Base-by-base conservation (phyloP, 2,113 vertebrate species). In the Ploceus nigricollis region DNA sequence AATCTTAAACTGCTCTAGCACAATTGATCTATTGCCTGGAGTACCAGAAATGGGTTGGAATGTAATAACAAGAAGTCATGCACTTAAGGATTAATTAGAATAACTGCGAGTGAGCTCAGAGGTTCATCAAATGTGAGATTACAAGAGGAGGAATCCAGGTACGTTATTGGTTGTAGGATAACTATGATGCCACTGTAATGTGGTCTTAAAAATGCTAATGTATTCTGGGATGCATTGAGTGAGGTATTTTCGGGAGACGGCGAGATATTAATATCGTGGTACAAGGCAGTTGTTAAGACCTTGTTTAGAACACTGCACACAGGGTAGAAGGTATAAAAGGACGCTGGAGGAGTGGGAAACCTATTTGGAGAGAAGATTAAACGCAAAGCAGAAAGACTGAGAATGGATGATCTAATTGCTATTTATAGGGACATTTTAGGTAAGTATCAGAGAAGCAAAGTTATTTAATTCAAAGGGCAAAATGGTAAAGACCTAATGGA, bases 61-160 rank as follows among this genome's bases (percentile, higher is more conserved):
- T 84, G 33, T 78, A 89, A 96, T 39, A 87, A 81, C 90, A 87
- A 87, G 73, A 82, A 97, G 92, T 87, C 87, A 72, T n/a, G 65
- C 82, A 96, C 90, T 94, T 90, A 85, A 89, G 95, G 95, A 96
- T 97, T 94, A 96, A 97, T 95, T 97, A 95, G 73, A 93, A 44
- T 82, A 90, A 93, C 70, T 44, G 90, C 0, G 0, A 89, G 84
- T 85, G 70, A 85, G 82, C 53, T 85, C 30, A 8, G 61, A 82
- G 57, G 82, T 79, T 95, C 87, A 90, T 94, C 84, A 93, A 84
- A 93, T 31, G 78, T 51, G 70, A 91, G 92, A 93, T 91, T 94
- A 91, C 3, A 22, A 91, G 81, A 72, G 90, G 61, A 91, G 37
- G 69, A 89, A 93, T 68, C 33, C 65, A 60, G 83, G 61, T 72